A percentile compares a stretch with the other conserved stretches of the same genome.
Conservation (phyloP, 2,113 vertebrate species). For the Dunckerocampus dactyliophorus region DNA sequence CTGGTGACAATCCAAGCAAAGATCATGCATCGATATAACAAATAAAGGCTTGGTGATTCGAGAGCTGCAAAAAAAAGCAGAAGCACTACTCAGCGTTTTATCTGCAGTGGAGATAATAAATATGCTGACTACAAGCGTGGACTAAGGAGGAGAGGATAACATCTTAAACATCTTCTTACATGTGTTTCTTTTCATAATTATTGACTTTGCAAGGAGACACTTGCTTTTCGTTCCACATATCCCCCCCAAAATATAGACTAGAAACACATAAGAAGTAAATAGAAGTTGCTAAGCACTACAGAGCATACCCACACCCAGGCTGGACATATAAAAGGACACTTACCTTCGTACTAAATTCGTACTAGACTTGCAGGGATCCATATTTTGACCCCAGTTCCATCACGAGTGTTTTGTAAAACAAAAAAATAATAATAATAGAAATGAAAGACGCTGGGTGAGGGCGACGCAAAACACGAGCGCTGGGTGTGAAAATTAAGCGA, state of each 20-base stretch:
- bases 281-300: slow-evolving; percentile 9
- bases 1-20: too few relatives aligned
- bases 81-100: slow-evolving; percentile 4
- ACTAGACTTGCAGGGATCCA: slow-evolving; percentile 62
- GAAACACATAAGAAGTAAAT: neutral
- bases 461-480: neutral
- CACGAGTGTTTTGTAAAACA: slow-evolving; percentile 68
- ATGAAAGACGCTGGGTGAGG: slow-evolving; percentile 42
- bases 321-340: slow-evolving; percentile 42
- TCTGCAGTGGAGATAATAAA: neutral
- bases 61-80: neutral
- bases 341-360: too few relatives aligned
- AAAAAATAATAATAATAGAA: slow-evolving; percentile 58
- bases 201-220: neutral
- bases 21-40: slow-evolving; percentile 1
- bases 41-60: neutral
- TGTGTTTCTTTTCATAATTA: neutral
- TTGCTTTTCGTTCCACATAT: too few relatives aligned
- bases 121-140: neutral
- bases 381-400: slow-evolving; percentile 68
- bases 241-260: too few relatives aligned
- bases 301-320: slow-evolving; percentile 5
- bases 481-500: neutral
- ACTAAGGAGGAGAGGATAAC: slow-evolving; percentile 4
- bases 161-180: neutral